Evolutionary conservation across 1,140 invertebrate species (phyloP).

Genomic region (Uloborus diversus): DNA sequence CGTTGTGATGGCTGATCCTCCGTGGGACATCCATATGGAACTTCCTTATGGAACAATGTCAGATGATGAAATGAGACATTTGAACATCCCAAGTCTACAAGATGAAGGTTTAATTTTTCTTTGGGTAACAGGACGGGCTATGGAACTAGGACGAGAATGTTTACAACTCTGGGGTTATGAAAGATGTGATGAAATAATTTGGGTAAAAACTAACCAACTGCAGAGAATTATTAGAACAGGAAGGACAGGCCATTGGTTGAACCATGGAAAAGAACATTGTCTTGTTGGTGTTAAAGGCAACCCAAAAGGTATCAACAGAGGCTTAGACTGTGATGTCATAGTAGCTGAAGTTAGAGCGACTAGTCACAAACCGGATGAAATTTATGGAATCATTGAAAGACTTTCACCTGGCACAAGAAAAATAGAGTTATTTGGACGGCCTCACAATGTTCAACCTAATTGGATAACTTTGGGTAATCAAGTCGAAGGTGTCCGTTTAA

Average conservation of each 20-base stretch:
- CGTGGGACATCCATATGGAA: constrained; percentile 99
- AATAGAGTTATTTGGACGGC: constrained; percentile 96
- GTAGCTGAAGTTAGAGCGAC: constrained; percentile 97
- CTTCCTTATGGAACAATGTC: constrained; percentile 99
- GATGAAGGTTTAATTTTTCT: constrained; percentile 96
- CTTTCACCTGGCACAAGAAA: constrained; percentile 86
- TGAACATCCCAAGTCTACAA: constrained; percentile 89
- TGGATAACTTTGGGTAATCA: constrained; percentile 98
- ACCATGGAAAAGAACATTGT: constrained; percentile 99
- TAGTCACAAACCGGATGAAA: constrained; percentile 98
- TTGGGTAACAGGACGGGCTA: constrained; percentile 97
- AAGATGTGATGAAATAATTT: constrained; percentile 95
- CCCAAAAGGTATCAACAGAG: constrained; percentile 84
- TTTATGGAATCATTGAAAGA: constrained; percentile 81
- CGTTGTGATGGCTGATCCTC: constrained; percentile 95
- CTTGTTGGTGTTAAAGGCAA: constrained; percentile 96
- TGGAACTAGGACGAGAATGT: constrained; percentile 95
- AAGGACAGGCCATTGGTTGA: constrained; percentile 96
- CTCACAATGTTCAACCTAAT: constrained; percentile 98
- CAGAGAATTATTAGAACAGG: constrained; percentile 97
- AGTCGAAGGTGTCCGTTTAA: constrained; percentile 90
- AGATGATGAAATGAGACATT: constrained; percentile 96
- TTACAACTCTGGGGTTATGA: constrained; percentile 95
- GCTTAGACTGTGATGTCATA: constrained; percentile 97
- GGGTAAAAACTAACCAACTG: constrained; percentile 99